Percentiles rank a stretch among this genome's conserved stretches.
Evolutionary conservation across 2,113 vertebrate species (phyloP).

Genomic region (Macquaria australasica): DNA sequence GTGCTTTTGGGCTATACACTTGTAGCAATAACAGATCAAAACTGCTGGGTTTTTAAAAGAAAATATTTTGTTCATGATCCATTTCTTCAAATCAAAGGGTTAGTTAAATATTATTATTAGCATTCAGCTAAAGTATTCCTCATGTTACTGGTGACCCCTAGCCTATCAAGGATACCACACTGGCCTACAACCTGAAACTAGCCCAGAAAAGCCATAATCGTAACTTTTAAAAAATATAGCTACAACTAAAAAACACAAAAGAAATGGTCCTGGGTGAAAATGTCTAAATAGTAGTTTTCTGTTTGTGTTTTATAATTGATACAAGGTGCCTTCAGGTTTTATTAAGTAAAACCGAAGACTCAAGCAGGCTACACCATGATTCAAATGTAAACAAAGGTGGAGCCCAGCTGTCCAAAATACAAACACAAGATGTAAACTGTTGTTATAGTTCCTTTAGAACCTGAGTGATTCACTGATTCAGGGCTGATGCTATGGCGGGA

Average conservation of each 20-base stretch:
- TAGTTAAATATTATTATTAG: not conserved
- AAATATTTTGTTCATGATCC: not conserved
- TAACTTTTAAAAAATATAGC: not conserved
- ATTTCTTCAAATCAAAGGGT: not conserved
- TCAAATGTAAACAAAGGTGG: conserved; percentile 39
- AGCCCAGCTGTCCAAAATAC: not conserved
- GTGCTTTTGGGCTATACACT: not conserved
- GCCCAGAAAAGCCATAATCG: not conserved
- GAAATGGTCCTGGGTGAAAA: not conserved
- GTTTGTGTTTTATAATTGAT: conserved; percentile 5
- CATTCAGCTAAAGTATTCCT: not conserved
- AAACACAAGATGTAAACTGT: conserved; percentile 2
- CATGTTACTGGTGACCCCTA: not conserved
- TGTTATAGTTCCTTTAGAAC: not conserved
- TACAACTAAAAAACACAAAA: not conserved
- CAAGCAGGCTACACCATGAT: not conserved
- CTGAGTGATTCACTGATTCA: not conserved
- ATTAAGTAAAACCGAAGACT: not conserved
- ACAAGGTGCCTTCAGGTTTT: conserved; percentile 16
- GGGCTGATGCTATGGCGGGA: not conserved
- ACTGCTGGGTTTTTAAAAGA: not conserved
- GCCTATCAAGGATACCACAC: no score
- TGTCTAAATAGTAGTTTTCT: not conserved
- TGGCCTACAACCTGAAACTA: not conserved
- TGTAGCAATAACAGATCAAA: not conserved